Base-by-base conservation (phyloP, 2,888 invertebrate genomes). In the Rhyacophila evoluta region DNA sequence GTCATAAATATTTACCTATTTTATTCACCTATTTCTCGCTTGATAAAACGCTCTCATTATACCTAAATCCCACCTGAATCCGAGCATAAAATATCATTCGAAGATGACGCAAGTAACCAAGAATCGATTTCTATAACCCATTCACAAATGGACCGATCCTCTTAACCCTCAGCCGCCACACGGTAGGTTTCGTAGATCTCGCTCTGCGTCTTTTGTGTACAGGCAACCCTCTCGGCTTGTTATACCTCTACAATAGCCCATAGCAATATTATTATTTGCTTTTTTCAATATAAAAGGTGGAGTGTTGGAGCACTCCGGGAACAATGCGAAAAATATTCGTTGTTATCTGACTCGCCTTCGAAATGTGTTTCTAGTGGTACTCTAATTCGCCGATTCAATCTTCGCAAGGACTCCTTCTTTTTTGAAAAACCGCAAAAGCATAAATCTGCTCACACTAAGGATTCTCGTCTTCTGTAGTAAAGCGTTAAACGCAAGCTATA, bases 191-290 rank as follows among this genome's bases (percentile, higher is more conserved):
- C 55, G 55, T 55, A 15, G 19, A 55, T 55, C 55, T 55, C 55
- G 15, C 19, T 55, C 55, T 19, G 10, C 55, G 15, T 2, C 19
- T 19, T 55, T 55, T 55, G 55, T 55, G 55, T 55, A 55, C 15
- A 5, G 25, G 25, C 55, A 55, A 25, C 55, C 55, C 25, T 12
- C 55, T 19, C 55, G 55, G 25, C 55, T 55, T 55, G 55, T 55
- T 55, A 55, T 55, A 55, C 55, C 55, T 55, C 19, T 19, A 55
- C 55, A 55, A 55, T 55, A 19, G 25, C 55, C 55, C 55, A 55
- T 55, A 55, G 55, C 55, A 55, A 55, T 55, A 55, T 55, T 55
- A 55, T 55, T 55, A 55, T 55, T 55, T 55, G 55, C 55, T 55
- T 55, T 55, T 55, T 55, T 55, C 55, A 19, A 55, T 55, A 55